Base-by-base conservation (phyloP, 2,113 vertebrate genomes). In the Stigmatopora argus region DNA sequence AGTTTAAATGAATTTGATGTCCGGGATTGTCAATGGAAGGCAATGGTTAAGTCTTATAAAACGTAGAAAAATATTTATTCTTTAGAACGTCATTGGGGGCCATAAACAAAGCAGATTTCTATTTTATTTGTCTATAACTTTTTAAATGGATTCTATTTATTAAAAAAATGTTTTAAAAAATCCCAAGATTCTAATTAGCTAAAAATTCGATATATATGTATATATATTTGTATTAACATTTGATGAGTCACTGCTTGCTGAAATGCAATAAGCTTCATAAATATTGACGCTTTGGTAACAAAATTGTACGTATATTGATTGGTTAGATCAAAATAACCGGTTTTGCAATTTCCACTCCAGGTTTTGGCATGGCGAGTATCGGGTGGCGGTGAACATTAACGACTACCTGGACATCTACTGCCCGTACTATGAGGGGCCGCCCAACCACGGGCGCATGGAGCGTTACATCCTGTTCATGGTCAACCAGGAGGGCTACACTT, bases 371-470 rank as follows among this genome's bases (percentile, higher is more conserved):
- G 92, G 94, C 0, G 95, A 96, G 72, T 98, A 96, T 89, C 91
- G 93, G 0, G 94, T 97, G 81, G 93, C 94, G 38, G 96, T 98
- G 78, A 95, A 93, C 91, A 98, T 98, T 83, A 98, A 98, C 4
- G 96, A 98, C 90, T 98, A 98, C 78, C 90, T 98, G 91, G 95
- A 98, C 85, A 95, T 98, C 89, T 98, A 96, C 89, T 98, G 95
- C 89, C 95, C 96, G 0, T 94, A 93, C 90, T 98, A 98, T 13
- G 94, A 94, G 78, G 90, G 90, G 11, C 91, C 93, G 0, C 91
- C 94, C 61, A 93, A 94, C 0, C 86, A 88, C 12, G 94, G 95
- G 67, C 91, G 86, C 34, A 94, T 96, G 94, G 96, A 98, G 87
- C 91, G 90, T 34, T 96, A 98, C 83, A 89, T 98, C 81, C 93